Base-by-base conservation (phyloP, 2,797 vertebrate species). In the Atherinosoma microstoma region DNA sequence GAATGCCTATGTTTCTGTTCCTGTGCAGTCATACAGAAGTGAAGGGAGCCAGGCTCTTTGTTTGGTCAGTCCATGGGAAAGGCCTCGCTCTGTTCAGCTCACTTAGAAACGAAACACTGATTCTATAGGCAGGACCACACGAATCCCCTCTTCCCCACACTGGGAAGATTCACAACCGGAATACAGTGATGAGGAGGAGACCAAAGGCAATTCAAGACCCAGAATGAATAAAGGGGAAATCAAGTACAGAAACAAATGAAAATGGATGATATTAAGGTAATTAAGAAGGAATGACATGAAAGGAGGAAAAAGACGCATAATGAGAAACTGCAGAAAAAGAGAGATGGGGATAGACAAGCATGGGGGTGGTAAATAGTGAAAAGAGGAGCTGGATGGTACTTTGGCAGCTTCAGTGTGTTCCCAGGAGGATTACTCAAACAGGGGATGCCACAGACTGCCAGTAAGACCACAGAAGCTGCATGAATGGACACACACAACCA, bases 391-490 rank as follows among this genome's bases (percentile, higher is more conserved):
- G 86, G 92, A 92, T 92, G 90, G 87, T 86, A 89, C 87, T 94
- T 95, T 95, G 94, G 92, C 93, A 94, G 88, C 79, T 56, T 79
- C 74, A 22, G 75, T 18, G 54, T 92, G 90, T 95, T 95, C 95
- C 94, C 94, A 95, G 91, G 94, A 90, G 91, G 94, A 95, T 95
- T 95, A 95, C 85, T 92, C 84, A 91, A 90, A 91, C 69, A 73
- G 87, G 87, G 72, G 83, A 87, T 78, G 79, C 76, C 68, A 78
- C 84, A 81, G 64, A 91, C 79, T 91, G 90, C 89, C 90, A 92
- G 83, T 36, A 72, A 84, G 75, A 84, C 84, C 74, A 84, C 81
- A 84, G 79, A 71, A 69, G 78, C 63, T 72, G 76, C 80, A 36
- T 93, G 86, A 93, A 90, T 89, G 87, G 82, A 84, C 38, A 77